Conservation (phyloP, 2,888 invertebrate species). For the Belgica antarctica region DNA sequence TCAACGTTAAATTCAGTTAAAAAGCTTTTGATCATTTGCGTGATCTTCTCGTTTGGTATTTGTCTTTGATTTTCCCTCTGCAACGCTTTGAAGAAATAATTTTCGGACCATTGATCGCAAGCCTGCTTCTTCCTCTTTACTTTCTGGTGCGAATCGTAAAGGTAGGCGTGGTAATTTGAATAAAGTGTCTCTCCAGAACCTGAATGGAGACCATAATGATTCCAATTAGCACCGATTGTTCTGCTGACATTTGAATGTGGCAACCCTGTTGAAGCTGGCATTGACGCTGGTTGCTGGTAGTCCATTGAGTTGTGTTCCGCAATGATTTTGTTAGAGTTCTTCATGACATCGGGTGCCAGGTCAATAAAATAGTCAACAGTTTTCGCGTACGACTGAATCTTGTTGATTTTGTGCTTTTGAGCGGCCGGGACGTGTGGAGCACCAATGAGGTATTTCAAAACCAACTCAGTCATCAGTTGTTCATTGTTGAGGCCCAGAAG, state of each 20-base stretch:
- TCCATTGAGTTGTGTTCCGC: conserved; percentile 44
- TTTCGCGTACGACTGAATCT: conserved; percentile 70
- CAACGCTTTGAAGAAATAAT: conserved; percentile 64
- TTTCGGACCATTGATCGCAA: conserved; percentile 74
- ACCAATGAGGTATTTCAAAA: conserved; percentile 79
- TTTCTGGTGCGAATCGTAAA: conserved; percentile 78
- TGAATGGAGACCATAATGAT: conserved; percentile 57
- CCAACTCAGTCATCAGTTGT: conserved; percentile 89
- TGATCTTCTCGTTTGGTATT: conserved; percentile 50
- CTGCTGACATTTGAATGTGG: conserved; percentile 50
- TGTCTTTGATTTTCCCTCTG: conserved; percentile 45
- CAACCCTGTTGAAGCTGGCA: conserved; percentile 46
- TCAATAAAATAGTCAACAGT: conserved; percentile 74
- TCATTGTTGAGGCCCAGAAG: conserved; percentile 90
- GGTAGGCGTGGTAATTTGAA: conserved; percentile 80
- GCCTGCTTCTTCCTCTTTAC: conserved; percentile 72
- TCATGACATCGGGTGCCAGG: conserved; percentile 63
- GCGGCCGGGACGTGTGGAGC: conserved; percentile 73
- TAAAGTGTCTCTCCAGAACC: conserved; percentile 67
- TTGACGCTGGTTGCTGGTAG: conserved; percentile 46
- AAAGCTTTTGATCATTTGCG: conserved; percentile 52
- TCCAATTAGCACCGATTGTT: conserved; percentile 58
- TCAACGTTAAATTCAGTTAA: conserved; percentile 50
- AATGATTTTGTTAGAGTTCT: conserved; percentile 47
- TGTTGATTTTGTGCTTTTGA: conserved; percentile 68